Conservation (phyloP, 2,113 vertebrate genomes). For the Gyps fulvus region DNA sequence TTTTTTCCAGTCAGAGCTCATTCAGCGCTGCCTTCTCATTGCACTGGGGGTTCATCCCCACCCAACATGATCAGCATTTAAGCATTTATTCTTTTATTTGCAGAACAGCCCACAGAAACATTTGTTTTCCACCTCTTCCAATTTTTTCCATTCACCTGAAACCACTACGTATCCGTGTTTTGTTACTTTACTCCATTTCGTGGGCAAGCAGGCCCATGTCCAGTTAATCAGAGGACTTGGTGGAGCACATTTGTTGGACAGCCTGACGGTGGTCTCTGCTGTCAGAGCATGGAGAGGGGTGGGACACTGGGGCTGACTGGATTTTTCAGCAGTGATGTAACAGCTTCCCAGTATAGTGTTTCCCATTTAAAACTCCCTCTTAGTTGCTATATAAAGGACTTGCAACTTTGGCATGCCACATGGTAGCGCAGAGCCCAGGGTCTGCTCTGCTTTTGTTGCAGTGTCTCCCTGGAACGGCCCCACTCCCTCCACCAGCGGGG, state of each 20-base stretch:
- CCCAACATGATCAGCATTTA: background rate
- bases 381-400: background rate
- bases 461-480: background rate
- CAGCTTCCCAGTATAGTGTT: background rate
- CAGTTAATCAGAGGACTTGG: background rate
- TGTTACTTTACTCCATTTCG: background rate
- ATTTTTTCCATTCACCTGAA: background rate
- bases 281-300: background rate
- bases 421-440: background rate
- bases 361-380: background rate
- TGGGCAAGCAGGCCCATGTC: background rate
- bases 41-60: background rate
- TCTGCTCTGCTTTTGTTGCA: background rate
- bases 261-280: background rate
- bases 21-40: background rate
- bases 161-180: fast-evolving
- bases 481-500: background rate
- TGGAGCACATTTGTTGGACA: background rate
- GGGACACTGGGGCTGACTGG: background rate
- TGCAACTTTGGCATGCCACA: background rate
- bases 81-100: background rate
- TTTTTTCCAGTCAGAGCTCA: background rate
- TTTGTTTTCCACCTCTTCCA: background rate
- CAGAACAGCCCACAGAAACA: background rate
- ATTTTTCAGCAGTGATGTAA: background rate